Evolutionary conservation across 1,140 invertebrate genomes (phyloP), one percentile per base, ranked within the genome.

Genomic region (Trissolcus basalis): DNA sequence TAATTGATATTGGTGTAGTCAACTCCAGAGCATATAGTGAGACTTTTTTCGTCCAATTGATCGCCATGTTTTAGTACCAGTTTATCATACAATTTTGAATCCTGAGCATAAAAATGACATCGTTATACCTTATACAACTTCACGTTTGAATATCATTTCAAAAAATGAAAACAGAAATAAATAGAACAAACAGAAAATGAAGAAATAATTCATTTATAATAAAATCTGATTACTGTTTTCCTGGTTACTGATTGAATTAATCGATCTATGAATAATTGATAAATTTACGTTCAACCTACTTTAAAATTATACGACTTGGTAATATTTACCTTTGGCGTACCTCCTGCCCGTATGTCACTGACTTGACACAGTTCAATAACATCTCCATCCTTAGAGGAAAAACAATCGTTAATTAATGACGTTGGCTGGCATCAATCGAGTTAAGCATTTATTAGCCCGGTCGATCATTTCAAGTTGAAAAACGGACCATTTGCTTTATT

Each of bases 1-100:
- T 98, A 98, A 90, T 96, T 98, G 85, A 99, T 97, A 88, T 98
- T 99, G 80, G 99, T 99, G 86, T 99, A 96, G 90, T 99, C 98
- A 13, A 96, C 95, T n/a, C 98, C 98, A 85, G 96, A 97, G 87
- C 98, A 99, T 78, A 99, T 96, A 48, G 97, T 98, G n/a, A 99
- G 88, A 45, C 97, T 98, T 84, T 97, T 95, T 48, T 98, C 96
- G 82, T 99, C 98, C 41, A 99, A 84, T 72, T 92, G 93, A 54
- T 95, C 93, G 10, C 90, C 90, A 83, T 96, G 92, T 86, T 96
- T 96, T 72, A 90, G 91, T 15, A 89, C 82, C 60, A 99, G 88
- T 82, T 96, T 96, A 80, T 92, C 91, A 50, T 92, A 89, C 39
- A 98, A 88, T 85, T 97, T 96, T 0, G 92, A 90, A 87, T 99